A percentile compares a stretch with the other conserved stretches of the same genome.
Conservation (phyloP, 2,888 invertebrate species). For the Ferdinandea cuprea region DNA sequence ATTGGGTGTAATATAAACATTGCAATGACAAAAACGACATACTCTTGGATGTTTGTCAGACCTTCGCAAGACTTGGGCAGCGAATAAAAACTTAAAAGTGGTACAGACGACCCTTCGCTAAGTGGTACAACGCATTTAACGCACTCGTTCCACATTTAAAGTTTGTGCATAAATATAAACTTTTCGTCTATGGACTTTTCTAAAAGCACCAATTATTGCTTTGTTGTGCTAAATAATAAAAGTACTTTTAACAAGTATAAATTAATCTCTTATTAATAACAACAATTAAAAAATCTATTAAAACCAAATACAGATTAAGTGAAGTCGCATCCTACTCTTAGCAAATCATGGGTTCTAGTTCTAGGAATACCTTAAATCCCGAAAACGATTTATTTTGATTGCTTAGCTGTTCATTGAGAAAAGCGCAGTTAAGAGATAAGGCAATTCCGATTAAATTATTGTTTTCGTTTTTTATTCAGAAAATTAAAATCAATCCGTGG, state of each 20-base stretch:
- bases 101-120: no score
- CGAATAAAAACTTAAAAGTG: no score
- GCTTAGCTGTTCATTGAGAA: conserved; percentile 7
- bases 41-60: no score
- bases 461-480: background rate
- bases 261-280: background rate
- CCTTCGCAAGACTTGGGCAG: no score
- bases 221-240: no score
- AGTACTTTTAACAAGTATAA: background rate
- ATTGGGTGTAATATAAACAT: no score
- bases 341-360: background rate
- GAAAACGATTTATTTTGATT: background rate
- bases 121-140: no score
- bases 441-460: background rate
- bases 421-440: background rate
- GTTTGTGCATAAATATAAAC: no score
- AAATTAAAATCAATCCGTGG: background rate
- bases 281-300: background rate
- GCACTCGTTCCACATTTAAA: no score
- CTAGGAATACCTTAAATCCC: conserved; percentile 24
- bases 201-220: no score
- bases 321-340: background rate
- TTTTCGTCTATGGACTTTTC: no score
- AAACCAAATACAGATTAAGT: conserved; percentile 1
- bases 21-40: no score